Base-by-base conservation (phyloP, 2,113 vertebrate species). In the Cololabis saira region DNA sequence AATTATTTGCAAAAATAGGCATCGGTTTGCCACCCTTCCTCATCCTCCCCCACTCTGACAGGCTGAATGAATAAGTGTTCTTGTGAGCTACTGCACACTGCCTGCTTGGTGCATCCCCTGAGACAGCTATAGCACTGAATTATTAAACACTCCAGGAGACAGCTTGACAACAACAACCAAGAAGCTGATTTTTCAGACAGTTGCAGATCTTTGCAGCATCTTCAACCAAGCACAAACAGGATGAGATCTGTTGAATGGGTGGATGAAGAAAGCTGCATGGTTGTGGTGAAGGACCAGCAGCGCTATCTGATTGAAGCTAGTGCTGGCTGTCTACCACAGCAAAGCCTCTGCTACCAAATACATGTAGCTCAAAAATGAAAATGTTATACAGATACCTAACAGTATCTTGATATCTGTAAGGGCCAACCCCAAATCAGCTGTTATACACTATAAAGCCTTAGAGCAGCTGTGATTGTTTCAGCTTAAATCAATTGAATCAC, bases 141-240 rank as follows among this genome's bases (percentile, higher is more conserved):
- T 93, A 93, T 93, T 93, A 90, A 92, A 87, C 79, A 88, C 83
- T 87, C 64, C 72, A 60, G 57, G 62, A 88, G 87, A 89, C 83
- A 77, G 77, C 83, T 83, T 53, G 67, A 55, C 74, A 85, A 87
- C 81, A 87, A 77, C 77, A 62, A 81, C 70, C 66, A 65, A 57
- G 47, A 74, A 83, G 40, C 54, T 40, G 78, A 79, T 81, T 84
- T 84, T 68, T 57, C 60, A 53, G 57, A 14, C 58, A 64, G 66
- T 60, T 73, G 64, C 57, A 44, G 67, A 79, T 53, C 53, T 73
- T 30, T 55, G 61, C 44, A 42, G 53, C 41, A 22, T 65, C 40
- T 64, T 12, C 21, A 41, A n/a, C 55, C 8, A 15, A 56, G 40
- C 11, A 40, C 44, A 24, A 64, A 62, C 17, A 51, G 30, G 24